Evolutionary conservation across 1,140 invertebrate genomes (phyloP).

Genomic region (Apis mellifera): DNA sequence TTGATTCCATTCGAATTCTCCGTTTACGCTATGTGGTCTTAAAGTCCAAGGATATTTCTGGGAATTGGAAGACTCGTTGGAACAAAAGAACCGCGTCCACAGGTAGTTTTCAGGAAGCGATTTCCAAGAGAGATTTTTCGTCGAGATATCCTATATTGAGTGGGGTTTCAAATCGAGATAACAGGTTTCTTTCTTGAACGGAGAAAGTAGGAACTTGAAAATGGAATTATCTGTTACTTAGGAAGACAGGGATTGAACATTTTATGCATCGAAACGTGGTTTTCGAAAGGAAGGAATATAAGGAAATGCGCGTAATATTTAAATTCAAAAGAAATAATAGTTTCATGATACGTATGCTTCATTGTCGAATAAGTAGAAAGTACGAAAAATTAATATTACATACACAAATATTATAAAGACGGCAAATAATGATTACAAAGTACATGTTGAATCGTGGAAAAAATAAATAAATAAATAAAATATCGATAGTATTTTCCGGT

Average conservation of each 20-base stretch:
- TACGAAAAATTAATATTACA: background rate
- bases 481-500: background rate
- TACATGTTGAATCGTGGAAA: background rate
- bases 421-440: background rate
- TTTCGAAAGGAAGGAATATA: too few relatives aligned
- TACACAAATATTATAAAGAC: background rate
- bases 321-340: too few relatives aligned
- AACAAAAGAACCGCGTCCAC: background rate
- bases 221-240: background rate
- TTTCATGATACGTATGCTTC: background rate
- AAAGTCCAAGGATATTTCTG: background rate
- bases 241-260: background rate
- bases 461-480: background rate
- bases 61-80: background rate
- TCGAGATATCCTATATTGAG: background rate
- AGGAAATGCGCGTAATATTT: too few relatives aligned
- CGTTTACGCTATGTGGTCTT: background rate
- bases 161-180: conserved; percentile 2
- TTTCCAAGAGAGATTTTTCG: background rate
- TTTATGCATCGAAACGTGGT: background rate
- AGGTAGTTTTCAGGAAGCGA: conserved; percentile 32
- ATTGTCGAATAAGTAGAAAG: background rate
- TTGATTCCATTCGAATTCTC: background rate
- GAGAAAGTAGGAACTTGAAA: background rate
- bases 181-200: background rate